These are phyloP conservation scores for Xylota segnis DNA, from an alignment of 2,888 invertebrate species.

Conservation along the genomic window DNA sequence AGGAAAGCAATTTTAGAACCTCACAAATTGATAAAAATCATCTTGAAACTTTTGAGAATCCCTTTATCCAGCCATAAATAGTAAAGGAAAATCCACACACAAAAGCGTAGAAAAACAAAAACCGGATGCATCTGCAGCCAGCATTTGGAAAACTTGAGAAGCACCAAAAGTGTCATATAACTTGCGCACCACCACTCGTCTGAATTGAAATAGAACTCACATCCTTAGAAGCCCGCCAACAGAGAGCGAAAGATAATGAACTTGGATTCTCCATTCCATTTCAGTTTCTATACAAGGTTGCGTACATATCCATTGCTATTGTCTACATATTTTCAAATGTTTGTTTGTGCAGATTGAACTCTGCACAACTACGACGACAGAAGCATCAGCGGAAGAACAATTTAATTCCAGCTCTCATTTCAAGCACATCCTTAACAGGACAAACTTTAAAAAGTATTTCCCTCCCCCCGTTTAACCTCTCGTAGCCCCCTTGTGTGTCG, in stretches of 20 bases:
- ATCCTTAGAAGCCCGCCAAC: neutral
- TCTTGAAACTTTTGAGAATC: neutral
- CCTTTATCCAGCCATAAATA: conserved; percentile 28
- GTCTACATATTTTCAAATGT: conserved; percentile 14
- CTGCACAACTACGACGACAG: conserved; percentile 4
- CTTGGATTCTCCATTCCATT: conserved; percentile 58
- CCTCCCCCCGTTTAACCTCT: conserved; percentile 38
- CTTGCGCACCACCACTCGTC: conserved; percentile 24
- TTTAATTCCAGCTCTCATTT: conserved; percentile 64
- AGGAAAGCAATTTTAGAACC: conserved; percentile 40
- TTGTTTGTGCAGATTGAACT: conserved; percentile 35
- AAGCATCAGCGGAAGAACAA: conserved; percentile 52
- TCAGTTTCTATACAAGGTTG: conserved; percentile 55
- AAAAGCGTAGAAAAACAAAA: neutral
- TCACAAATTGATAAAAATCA: conserved; percentile 61
- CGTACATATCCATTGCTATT: conserved; percentile 16
- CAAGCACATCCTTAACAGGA: conserved; percentile 60
- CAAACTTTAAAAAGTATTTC: conserved; percentile 64
- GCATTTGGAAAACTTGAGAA: conserved; percentile 35
- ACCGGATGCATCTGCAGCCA: conserved; percentile 44
- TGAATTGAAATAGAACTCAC: conserved; percentile 34
- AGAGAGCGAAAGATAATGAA: conserved; percentile 58
- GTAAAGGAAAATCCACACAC: neutral
- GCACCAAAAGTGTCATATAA: conserved; percentile 56
- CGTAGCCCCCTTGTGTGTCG: too few species aligned